phyloP scores from a whole-genome alignment of 1,140 invertebrate species.

The Euura saliciscinereae region DNA sequence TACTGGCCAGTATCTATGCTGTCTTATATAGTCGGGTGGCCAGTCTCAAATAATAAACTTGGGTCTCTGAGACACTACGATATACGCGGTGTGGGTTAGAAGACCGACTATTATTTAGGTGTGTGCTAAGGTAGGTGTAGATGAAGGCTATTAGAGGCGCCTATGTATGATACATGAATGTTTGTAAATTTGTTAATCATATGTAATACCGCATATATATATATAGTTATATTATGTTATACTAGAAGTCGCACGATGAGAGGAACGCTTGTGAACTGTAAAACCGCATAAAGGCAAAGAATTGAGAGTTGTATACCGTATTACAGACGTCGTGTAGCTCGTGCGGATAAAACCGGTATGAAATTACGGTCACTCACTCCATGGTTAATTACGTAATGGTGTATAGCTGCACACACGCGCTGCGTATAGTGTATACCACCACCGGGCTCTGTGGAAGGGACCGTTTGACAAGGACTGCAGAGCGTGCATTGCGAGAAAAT shows the following conservation, averaged over 20 bases:
- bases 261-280: background rate
- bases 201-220: background rate
- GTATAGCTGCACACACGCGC: constrained; percentile 21
- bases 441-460: no score
- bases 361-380: background rate
- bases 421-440: constrained; percentile 13
- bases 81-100: no score
- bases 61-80: no score
- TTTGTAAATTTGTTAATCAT: background rate
- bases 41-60: no score
- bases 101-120: background rate
- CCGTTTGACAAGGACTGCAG: no score
- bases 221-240: background rate
- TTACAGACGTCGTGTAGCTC: background rate
- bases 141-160: no score
- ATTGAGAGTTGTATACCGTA: background rate
- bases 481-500: no score
- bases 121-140: background rate
- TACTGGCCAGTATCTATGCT: background rate
- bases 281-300: background rate
- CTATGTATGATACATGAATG: background rate
- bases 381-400: background rate
- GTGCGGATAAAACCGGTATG: background rate
- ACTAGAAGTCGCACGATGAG: background rate
- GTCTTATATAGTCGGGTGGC: no score